A percentile compares a stretch with the other conserved stretches of the same genome.
Evolutionary conservation across 2,888 invertebrate genomes (phyloP).

Genomic region (Leptothorax acervorum): DNA sequence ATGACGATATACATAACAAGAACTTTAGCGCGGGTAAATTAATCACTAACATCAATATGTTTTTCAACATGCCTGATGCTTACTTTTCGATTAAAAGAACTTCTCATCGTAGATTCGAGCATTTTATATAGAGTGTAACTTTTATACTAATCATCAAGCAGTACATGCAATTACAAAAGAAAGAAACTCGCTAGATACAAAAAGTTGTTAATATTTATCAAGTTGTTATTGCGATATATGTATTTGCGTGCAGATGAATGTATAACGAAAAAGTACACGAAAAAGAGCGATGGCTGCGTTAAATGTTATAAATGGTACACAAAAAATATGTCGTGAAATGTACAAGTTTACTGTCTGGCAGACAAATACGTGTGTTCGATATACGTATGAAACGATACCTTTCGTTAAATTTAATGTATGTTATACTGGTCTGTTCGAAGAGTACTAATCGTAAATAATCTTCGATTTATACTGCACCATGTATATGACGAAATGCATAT

Average conservation of each 20-base stretch:
- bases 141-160: conserved; percentile 25
- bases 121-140: conserved; percentile 28
- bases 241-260: conserved; percentile 34
- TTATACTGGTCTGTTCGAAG: neutral
- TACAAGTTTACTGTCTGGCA: conserved; percentile 30
- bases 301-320: conserved; percentile 25
- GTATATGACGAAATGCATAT: conserved; percentile 64
- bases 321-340: conserved; percentile 26
- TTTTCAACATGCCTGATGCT: neutral
- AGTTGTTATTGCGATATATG: conserved; percentile 48
- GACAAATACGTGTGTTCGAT: conserved; percentile 13
- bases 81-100: neutral
- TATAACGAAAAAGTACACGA: neutral
- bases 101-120: neutral
- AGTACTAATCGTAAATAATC: conserved; percentile 2
- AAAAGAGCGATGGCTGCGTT: conserved; percentile 16
- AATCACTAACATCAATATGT: neutral
- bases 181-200: conserved; percentile 41
- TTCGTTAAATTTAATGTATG: conserved; percentile 5
- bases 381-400: conserved; percentile 12
- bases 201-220: conserved; percentile 50
- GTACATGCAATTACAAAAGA: neutral
- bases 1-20: neutral
- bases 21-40: neutral
- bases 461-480: conserved; percentile 36